Percentiles rank a stretch among this genome's conserved stretches.
Conservation (phyloP, 2,888 invertebrate species). For the Pristionchus maxplancki region DNA sequence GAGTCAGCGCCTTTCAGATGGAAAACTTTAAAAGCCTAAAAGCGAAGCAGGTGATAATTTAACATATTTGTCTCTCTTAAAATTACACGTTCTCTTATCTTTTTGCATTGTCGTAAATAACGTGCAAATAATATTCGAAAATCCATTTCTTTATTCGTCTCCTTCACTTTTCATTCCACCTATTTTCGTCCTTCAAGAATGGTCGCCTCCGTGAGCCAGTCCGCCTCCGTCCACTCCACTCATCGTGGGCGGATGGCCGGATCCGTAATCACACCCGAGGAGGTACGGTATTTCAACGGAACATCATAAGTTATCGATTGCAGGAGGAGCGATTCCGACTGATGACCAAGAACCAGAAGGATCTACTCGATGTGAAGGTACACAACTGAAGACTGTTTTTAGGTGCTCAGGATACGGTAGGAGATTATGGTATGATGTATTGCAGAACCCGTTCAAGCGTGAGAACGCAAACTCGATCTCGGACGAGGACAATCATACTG, state of each 20-base stretch:
- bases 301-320: neutral
- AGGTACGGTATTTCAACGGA: constrained; percentile 1
- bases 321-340: constrained; percentile 9
- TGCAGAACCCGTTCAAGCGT: neutral
- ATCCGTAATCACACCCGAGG: neutral
- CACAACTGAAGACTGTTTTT: neutral
- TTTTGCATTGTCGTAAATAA: too few relatives aligned
- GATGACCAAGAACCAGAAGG: constrained; percentile 30
- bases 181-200: neutral
- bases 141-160: neutral
- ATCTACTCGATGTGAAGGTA: neutral
- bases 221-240: neutral
- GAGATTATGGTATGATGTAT: neutral
- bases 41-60: neutral
- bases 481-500: constrained; percentile 15
- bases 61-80: neutral
- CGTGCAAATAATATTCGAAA: too few relatives aligned
- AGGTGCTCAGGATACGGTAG: neutral
- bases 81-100: too few relatives aligned
- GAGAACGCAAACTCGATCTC: neutral
- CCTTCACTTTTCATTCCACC: neutral
- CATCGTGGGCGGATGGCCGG: neutral
- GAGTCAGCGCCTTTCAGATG: neutral
- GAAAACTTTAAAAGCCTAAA: neutral
- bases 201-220: neutral